Conservation (phyloP, 2,113 vertebrate species). For the Corythaixoides concolor region DNA sequence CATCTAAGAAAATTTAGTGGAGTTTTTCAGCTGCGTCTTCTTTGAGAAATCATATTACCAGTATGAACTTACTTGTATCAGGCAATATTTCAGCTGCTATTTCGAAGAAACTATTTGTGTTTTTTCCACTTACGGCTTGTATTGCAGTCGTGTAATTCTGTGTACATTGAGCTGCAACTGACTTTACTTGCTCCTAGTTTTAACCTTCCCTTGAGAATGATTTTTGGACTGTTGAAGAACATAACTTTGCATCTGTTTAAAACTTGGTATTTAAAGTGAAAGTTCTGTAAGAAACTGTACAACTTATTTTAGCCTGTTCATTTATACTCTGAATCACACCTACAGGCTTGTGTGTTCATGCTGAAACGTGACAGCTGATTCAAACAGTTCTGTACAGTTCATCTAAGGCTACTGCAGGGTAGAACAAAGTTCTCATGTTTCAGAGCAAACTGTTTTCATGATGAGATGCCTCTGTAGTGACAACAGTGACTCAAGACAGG, state of each 20-base stretch:
- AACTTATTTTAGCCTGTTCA: not conserved
- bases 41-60: accelerated
- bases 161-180: not conserved
- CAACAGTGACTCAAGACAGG: not conserved
- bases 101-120: not conserved
- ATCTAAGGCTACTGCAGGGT: not conserved
- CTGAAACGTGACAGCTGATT: slow-evolving; percentile 4
- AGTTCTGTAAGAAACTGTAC: not conserved
- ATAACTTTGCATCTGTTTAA: not conserved
- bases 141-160: not conserved
- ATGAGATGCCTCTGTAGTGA: not conserved
- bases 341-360: not conserved
- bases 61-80: accelerated
- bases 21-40: not conserved
- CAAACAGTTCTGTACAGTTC: not conserved
- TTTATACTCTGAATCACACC: not conserved
- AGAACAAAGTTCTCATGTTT: slow-evolving; percentile 9
- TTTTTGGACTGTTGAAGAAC: not conserved
- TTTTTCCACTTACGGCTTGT: not conserved
- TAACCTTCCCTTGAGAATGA: not conserved
- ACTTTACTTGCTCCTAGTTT: not conserved
- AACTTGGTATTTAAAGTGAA: not conserved
- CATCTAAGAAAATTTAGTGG: accelerated
- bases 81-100: accelerated
- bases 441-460: not conserved